These are phyloP conservation scores for Hydractinia symbiolongicarpus DNA, from an alignment of 30 jellyfish, hydroid and myxozoan species.

Conservation along the genomic window DNA sequence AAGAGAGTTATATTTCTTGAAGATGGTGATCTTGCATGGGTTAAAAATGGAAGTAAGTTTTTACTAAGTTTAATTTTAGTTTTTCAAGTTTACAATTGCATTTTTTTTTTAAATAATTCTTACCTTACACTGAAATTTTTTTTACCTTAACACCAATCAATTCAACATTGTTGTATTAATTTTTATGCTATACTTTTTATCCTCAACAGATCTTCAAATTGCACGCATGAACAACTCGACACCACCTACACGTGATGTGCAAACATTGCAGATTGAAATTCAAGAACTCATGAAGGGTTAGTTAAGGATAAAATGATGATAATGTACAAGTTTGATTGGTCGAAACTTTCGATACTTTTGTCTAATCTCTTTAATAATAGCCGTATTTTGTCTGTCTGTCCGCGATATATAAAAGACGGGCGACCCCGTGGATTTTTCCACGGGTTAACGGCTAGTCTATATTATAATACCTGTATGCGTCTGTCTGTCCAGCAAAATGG, in stretches of 20 bases:
- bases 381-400: no score
- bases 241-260: constrained; percentile 69
- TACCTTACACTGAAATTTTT: background rate
- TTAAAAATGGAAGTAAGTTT: constrained; percentile 79
- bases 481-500: no score
- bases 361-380: no score
- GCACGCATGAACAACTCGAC: constrained; percentile 67
- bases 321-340: background rate
- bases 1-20: constrained; percentile 84
- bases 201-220: constrained; percentile 57
- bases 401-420: no score
- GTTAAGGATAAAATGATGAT: background rate
- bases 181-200: background rate
- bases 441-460: no score
- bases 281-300: constrained; percentile 98
- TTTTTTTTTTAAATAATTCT: background rate
- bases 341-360: no score
- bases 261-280: constrained; percentile 76
- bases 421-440: no score
- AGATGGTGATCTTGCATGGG: constrained; percentile 91
- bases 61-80: background rate
- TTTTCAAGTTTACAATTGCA: background rate
- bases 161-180: background rate
- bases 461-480: no score
- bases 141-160: no score